Percentiles rank a stretch among this genome's conserved stretches.
These are phyloP conservation scores for Echinarachnius parma DNA, from an alignment of 53 echinoderm and acorn worm species.

Conservation along the genomic window DNA sequence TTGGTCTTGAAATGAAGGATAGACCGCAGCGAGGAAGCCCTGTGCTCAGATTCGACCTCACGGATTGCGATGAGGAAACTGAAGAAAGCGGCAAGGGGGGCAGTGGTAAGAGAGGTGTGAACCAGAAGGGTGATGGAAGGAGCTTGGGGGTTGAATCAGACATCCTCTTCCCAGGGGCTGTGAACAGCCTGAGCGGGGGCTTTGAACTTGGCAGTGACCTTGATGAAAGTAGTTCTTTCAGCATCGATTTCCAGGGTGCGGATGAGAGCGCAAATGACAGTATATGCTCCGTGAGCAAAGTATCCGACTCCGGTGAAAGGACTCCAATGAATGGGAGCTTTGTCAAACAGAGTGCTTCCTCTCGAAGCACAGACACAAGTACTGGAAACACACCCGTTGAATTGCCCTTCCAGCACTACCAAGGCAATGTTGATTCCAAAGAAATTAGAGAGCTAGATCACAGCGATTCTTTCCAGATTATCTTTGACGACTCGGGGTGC, in stretches of 20 bases:
- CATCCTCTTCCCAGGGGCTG: slow-evolving; percentile 16
- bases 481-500: slow-evolving; percentile 75
- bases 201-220: slow-evolving; percentile 17
- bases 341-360: slow-evolving; percentile 1
- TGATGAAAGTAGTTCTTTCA: slow-evolving; percentile 89
- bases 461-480: slow-evolving; percentile 62
- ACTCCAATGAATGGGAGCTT: not conserved
- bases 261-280: slow-evolving; percentile 1
- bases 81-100: not conserved
- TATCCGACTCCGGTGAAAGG: slow-evolving; percentile 8
- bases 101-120: not conserved
- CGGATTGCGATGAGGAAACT: no score
- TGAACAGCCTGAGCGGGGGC: not conserved
- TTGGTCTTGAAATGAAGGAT: no score
- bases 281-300: not conserved
- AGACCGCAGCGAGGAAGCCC: slow-evolving; percentile 3
- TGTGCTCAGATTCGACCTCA: slow-evolving; percentile 17
- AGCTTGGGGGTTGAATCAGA: slow-evolving; percentile 3
- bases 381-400: not conserved
- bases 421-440: not conserved
- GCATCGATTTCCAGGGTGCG: slow-evolving; percentile 73
- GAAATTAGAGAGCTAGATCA: slow-evolving; percentile 16
- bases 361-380: slow-evolving; percentile 8
- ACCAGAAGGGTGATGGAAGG: slow-evolving; percentile 24
- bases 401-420: slow-evolving; percentile 59